Base-by-base conservation (phyloP, 2,888 invertebrate genomes). In the Leptopterna dolabrata region DNA sequence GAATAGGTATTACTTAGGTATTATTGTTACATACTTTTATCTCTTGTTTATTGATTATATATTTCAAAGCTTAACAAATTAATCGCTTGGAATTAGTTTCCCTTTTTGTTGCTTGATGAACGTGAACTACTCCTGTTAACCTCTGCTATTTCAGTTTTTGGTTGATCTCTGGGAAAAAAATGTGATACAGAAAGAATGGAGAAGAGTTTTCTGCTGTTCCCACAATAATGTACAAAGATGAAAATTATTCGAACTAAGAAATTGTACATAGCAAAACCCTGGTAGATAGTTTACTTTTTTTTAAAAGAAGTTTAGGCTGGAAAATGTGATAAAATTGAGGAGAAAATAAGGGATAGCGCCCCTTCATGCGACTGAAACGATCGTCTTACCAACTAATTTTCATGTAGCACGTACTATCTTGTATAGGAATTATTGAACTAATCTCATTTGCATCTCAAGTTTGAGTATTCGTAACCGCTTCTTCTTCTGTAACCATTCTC, bases 161-260 rank as follows among this genome's bases (percentile, higher is more conserved):
- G 78, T 78, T 78, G 78, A 78, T 78, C 78, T 78, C 78, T n/a
- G n/a, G 78, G 78, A 78, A 14, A 78, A 41, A 43, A 76, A 41
- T 78, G 78, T 78, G 78, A 78, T 78, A 78, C 45, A 24, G 63
- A 63, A 24, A 13, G 13, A 63, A 63, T 63, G 19, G 24, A 24
- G 24, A 24, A 24, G 24, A 63, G 19, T 11, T 0, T 63, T 51
- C 51, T 51, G 51, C 51, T 16, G 51, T 51, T 51, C 24, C 7
- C 63, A 19, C 63, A 63, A 63, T 63, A 63, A 24, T 63, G 63
- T 63, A 63, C n/a, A n/a, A 45, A 45, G 45, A 45, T 19, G 16
- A 63, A 63, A 63, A 7, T 24, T 63, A 19, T 6, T 63, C 24
- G n/a, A 63, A 36, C 13, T 51, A 16, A 16, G 6, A 51, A 63